phyloP scores from a whole-genome alignment of 2,113 vertebrate species.

The Heptranchias perlo region DNA sequence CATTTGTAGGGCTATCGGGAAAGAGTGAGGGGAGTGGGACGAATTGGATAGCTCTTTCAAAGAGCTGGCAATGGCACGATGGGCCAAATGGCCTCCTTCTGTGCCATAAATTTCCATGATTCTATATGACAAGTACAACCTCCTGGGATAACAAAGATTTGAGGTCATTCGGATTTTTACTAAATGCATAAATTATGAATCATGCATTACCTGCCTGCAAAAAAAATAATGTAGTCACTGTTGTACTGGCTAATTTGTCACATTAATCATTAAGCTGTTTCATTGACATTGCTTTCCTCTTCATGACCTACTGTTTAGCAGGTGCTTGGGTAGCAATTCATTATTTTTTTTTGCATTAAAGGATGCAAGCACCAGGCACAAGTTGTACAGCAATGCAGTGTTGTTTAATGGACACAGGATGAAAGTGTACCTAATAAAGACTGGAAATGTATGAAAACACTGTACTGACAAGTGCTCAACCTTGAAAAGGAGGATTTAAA shows the following conservation, averaged over 20 bases:
- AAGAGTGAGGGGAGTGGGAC: background rate
- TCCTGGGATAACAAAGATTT: background rate
- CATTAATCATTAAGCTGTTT: conserved; percentile 28
- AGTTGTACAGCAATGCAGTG: background rate
- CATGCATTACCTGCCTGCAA: background rate
- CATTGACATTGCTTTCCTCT: conserved; percentile 21
- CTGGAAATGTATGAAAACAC: background rate
- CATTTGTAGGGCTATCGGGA: background rate
- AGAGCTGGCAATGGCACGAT: background rate
- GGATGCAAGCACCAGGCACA: background rate
- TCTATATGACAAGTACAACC: background rate
- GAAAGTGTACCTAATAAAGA: background rate
- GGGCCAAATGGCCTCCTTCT: background rate
- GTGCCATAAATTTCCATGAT: too few relatives aligned
- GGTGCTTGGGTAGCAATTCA: conserved; percentile 17
- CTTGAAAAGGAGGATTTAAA: background rate
- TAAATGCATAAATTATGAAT: conserved; percentile 15
- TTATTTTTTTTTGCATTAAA: background rate
- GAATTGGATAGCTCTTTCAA: background rate
- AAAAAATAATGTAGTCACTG: background rate
- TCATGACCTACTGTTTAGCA: conserved; percentile 18
- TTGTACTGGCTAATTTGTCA: conserved; percentile 20
- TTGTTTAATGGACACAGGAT: background rate
- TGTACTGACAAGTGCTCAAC: background rate
- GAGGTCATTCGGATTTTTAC: background rate